Evolutionary conservation across 2,113 vertebrate genomes (phyloP).

Genomic region (Gymnogyps californianus): DNA sequence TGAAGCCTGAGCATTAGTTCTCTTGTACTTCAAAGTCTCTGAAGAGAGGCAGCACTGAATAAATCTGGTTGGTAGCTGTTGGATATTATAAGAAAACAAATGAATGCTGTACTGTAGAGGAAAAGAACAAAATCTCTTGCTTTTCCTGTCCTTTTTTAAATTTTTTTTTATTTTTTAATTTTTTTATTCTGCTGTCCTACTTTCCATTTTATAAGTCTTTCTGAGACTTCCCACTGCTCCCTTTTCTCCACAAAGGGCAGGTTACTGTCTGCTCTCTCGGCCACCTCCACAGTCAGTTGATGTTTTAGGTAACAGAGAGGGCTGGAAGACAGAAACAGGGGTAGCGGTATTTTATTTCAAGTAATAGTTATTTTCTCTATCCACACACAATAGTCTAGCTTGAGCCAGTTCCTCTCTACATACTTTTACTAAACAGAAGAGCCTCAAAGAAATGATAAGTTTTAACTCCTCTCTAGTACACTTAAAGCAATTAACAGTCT

Average conservation of each 20-base stretch:
- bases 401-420: neutral
- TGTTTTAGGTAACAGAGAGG: neutral
- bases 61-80: neutral
- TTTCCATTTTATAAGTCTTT: constrained; percentile 14
- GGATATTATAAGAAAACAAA: constrained; percentile 1
- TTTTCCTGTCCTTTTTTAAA: neutral
- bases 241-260: neutral
- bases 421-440: neutral
- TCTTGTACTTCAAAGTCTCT: neutral
- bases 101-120: neutral
- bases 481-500: neutral
- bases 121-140: neutral
- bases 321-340: neutral
- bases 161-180: neutral
- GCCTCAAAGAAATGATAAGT: neutral
- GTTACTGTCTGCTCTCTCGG: neutral
- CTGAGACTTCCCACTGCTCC: neutral
- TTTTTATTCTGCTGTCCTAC: neutral
- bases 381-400: neutral
- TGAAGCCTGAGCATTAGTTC: neutral
- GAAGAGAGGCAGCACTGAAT: neutral
- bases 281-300: neutral
- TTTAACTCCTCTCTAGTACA: neutral
- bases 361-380: neutral
- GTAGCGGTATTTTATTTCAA: neutral